A percentile compares a stretch with the other conserved stretches of the same genome.
Conservation (phyloP, 2,888 invertebrate species). For the Dioctria rufipes region DNA sequence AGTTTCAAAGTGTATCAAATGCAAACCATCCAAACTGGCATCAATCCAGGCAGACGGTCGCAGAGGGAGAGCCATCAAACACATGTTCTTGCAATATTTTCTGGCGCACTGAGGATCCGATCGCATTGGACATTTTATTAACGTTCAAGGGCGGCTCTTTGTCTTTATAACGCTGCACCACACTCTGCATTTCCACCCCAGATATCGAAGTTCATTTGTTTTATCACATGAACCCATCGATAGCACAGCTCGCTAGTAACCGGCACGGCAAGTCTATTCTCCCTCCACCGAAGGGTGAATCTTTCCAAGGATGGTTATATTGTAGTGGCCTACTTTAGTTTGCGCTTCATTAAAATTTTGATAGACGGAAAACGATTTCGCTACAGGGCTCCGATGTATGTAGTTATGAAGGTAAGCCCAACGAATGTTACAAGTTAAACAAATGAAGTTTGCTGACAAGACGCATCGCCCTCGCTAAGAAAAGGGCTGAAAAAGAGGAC, state of each 20-base stretch:
- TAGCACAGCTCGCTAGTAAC: background rate
- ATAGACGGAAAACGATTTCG: slow-evolving; percentile 43
- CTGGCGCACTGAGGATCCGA: background rate
- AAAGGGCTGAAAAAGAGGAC: background rate
- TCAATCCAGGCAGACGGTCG: no score
- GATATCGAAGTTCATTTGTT: slow-evolving; percentile 27
- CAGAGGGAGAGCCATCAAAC: slow-evolving; percentile 31
- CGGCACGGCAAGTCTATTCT: background rate
- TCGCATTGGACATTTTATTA: slow-evolving; percentile 11
- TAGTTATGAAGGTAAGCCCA: slow-evolving; percentile 4
- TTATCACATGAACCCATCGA: slow-evolving; percentile 38
- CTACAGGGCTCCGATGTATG: background rate
- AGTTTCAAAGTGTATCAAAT: no score
- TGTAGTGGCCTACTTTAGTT: slow-evolving; percentile 26
- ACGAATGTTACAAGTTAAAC: slow-evolving; percentile 8
- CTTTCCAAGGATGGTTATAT: background rate
- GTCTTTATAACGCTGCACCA: background rate
- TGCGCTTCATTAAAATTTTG: slow-evolving; percentile 48
- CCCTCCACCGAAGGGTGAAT: background rate
- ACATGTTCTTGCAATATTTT: slow-evolving; percentile 24
- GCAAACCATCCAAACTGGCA: no score
- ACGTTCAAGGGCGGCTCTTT: slow-evolving; percentile 27
- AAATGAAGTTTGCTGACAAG: slow-evolving; percentile 2
- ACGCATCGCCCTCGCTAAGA: background rate
- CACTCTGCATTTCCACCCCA: background rate